Evolutionary conservation across 1,140 invertebrate genomes (phyloP).

Genomic region (Cyclargus thomasi): DNA sequence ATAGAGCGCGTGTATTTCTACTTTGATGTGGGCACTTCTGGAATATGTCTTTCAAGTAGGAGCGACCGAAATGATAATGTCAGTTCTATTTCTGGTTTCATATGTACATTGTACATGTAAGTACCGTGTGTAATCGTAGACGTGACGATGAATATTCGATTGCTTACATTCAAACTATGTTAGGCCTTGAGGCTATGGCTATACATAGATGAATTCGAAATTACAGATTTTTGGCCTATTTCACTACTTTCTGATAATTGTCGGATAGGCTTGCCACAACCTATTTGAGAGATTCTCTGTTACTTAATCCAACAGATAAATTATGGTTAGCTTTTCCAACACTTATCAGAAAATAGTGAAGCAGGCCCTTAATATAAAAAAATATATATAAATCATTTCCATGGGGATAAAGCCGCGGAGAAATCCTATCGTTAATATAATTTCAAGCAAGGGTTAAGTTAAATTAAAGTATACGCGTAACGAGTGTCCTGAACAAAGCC

Average conservation of each 20-base stretch:
- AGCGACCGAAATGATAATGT: constrained; percentile 42
- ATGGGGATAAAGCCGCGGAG: too few species aligned
- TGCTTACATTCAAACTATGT: not conserved
- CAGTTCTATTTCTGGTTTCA: constrained; percentile 31
- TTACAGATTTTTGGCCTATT: too few species aligned
- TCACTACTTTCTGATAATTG: too few species aligned
- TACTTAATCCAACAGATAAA: too few species aligned
- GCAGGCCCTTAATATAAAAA: too few species aligned
- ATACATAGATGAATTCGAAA: too few species aligned
- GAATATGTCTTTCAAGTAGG: constrained; percentile 46
- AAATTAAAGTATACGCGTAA: constrained; percentile 37
- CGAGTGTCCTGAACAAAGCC: constrained; percentile 41
- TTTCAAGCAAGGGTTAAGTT: constrained; percentile 24
- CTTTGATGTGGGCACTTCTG: constrained; percentile 49
- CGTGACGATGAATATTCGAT: constrained; percentile 14
- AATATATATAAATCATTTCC: too few species aligned
- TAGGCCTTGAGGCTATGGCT: too few species aligned
- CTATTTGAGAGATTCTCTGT: too few species aligned
- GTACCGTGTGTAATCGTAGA: constrained; percentile 19
- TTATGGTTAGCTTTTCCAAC: too few species aligned
- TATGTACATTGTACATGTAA: constrained; percentile 11
- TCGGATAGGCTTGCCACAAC: too few species aligned
- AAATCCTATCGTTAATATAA: constrained; percentile 2
- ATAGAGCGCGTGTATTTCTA: constrained; percentile 18
- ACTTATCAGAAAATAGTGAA: too few species aligned